phyloP scores from a whole-genome alignment of 2,113 vertebrate species.

The Indicator maculatus region DNA sequence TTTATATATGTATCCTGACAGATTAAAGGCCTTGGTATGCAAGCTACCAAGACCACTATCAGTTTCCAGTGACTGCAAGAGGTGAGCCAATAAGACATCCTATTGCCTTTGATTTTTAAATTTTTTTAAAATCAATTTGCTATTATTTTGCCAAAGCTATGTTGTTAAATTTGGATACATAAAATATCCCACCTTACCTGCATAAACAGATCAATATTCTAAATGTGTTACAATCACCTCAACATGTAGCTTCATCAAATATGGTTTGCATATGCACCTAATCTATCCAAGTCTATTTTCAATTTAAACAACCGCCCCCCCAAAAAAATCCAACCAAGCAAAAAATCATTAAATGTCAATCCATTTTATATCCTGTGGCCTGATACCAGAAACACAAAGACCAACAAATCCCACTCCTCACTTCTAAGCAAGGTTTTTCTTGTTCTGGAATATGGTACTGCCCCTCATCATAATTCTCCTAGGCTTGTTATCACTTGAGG shows the following conservation, averaged over 20 bases:
- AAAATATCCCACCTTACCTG: neutral
- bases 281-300: neutral
- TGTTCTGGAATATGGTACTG: neutral
- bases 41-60: neutral
- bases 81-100: neutral
- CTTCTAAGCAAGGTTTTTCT: neutral
- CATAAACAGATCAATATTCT: neutral
- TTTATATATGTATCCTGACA: neutral
- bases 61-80: neutral
- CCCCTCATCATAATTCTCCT: neutral
- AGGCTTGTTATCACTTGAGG: neutral
- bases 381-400: neutral
- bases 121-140: neutral
- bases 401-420: neutral
- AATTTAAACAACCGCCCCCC: neutral
- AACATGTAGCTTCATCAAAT: neutral
- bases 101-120: neutral
- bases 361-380: neutral
- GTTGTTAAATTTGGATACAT: neutral
- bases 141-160: neutral
- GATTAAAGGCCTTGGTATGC: neutral
- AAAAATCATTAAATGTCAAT: neutral
- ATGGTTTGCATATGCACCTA: neutral
- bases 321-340: fast-evolving
- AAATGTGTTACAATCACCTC: neutral